Base-by-base conservation (phyloP, 1,140 invertebrate species). In the Drosophila kepulauana region DNA sequence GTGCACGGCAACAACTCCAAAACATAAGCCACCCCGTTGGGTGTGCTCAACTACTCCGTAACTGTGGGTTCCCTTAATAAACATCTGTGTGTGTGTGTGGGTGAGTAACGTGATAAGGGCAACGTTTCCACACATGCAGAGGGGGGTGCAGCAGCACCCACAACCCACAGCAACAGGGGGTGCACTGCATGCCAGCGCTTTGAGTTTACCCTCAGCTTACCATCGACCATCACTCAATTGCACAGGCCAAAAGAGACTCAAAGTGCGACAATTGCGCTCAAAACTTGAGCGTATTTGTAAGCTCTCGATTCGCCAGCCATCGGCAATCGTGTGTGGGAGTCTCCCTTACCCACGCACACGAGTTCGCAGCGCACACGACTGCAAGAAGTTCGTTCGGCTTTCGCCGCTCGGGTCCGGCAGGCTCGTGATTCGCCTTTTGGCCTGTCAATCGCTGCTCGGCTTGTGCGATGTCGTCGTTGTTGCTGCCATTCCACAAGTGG, bases 401-500 rank as follows among this genome's bases (percentile, higher is more conserved):
- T 38, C 15, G 13, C 15, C 46, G 15, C 25, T 64, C 86, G 84
- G 65, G 62, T 30, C 41, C 35, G 72, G 65, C 65, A 65, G 69
- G 65, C 84, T 80, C 87, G 69, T 88, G 80, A 87, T 87, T 87
- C 84, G 84, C 74, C 73, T 88, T 54, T 78, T 64, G 57, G 54
- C 61, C 52, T 16, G 49, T 28, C 54, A 33, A 20, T 74, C 33
- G 41, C 63, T 82, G 38, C 63, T 82, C 67, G 72, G 65, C 38
- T 63, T 54, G 67, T 41, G 49, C 63, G 59, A 52, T 57, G 68
- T 52, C 49, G 63, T 45, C 64, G 63, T 80, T 71, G 73, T 33
- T 75, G 67, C 68, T 78, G 65, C 78, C 75, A 91, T 91, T 91
- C 87, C 87, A 91, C 87, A 91, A 91, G 87, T 91, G 87, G 87